Evolutionary conservation across 2,888 invertebrate genomes (phyloP), one percentile per base, ranked within the genome.

Genomic region (Acanthosoma haemorrhoidale): DNA sequence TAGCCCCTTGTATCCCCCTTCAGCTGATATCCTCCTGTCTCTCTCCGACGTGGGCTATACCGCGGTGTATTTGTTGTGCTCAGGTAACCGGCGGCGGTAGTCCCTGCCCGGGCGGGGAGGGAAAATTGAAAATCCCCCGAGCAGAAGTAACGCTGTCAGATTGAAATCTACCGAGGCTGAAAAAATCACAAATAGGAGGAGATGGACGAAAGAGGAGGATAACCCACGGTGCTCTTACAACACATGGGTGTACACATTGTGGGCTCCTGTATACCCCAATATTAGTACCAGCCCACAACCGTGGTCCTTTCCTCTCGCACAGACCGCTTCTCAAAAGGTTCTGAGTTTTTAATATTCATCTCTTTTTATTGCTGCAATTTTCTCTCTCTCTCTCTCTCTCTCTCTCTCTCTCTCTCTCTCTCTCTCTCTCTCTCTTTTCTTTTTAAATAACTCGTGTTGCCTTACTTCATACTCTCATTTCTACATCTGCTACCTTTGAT

Each of bases 101-200:
- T n/a, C n/a, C n/a, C n/a, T n/a, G 5, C 15, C 21, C 8, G 29
- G 15, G 31, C 32, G 21, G 31, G 18, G 69, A n/a, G 39, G 32
- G 59, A 60, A 41, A 39, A 68, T 58, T 59, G 58, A 38, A 68
- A 34, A 58, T 16, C 25, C 38, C 25, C 34, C 57, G 16, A 58
- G 36, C 38, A 36, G n/a, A 38, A 39, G 16, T 38, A 68, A 68
- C 38, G 57, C 66, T 66, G 43, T 66, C 41, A 66, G 66, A 66
- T 43, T 66, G 66, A 32, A 66, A 43, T 66, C 31, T 21, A 31
- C 43, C 43, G 43, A 43, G 31, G 41, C 43, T 25, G 66, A 43
- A 66, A 66, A 66, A 66, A 43, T 66, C 66, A 43, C 66, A 61
- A 61, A 61, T 61, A 61, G 21, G 21, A 61, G 34, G 34, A 13